A percentile compares a stretch with the other conserved stretches of the same genome.
Evolutionary conservation across 2,888 invertebrate genomes (phyloP).

Genomic region (Cataglyphis altisquamis): DNA sequence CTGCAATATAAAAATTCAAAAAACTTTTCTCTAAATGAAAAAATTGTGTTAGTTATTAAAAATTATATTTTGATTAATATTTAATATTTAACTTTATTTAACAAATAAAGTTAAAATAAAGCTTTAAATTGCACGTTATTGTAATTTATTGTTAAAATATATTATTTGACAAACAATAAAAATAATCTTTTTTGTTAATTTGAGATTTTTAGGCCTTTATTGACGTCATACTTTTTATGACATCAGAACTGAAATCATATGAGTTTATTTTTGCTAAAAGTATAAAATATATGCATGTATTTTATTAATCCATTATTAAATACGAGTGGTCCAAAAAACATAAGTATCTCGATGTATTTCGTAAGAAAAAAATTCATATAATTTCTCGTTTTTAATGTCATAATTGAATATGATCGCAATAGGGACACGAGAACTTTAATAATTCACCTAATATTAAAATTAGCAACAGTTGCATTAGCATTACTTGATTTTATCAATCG

Average conservation of each 20-base stretch:
- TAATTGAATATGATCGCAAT: not conserved
- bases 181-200: not conserved
- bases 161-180: not conserved
- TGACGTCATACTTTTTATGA: not conserved
- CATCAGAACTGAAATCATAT: not conserved
- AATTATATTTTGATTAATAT: not conserved
- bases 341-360: not conserved
- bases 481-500: not conserved
- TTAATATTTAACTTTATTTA: slow-evolving; percentile 5
- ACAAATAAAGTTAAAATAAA: not conserved
- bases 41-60: not conserved
- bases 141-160: not conserved
- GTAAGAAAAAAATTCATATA: not conserved
- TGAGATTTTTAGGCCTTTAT: not conserved
- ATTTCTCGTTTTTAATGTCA: not conserved
- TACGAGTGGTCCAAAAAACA: not conserved
- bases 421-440: not conserved
- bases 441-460: not conserved
- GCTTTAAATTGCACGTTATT: not conserved
- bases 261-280: not conserved
- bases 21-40: not conserved
- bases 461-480: not conserved
- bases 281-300: not conserved
- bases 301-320: not conserved
- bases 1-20: not conserved